These are phyloP conservation scores for Orchestes rusci DNA, from an alignment of 2,888 invertebrate species.

Conservation along the genomic window DNA sequence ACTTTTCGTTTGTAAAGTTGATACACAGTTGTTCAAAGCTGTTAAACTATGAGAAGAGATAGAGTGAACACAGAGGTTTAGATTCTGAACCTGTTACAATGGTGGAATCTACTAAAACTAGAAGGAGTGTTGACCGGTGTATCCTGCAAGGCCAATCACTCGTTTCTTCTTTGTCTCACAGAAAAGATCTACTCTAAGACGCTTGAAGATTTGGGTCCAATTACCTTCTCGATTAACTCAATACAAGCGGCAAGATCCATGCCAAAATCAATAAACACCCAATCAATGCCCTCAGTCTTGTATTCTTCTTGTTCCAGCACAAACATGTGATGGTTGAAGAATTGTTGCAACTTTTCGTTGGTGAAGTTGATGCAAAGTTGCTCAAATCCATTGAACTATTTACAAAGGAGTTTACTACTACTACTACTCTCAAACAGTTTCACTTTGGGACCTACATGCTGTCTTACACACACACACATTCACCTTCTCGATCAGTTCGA, in stretches of 20 bases:
- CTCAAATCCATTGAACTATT: slow-evolving; percentile 90
- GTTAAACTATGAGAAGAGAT: slow-evolving; percentile 60
- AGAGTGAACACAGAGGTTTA: slow-evolving; percentile 13
- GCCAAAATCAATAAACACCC: slow-evolving; percentile 96
- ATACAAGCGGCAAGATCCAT: slow-evolving; percentile 95
- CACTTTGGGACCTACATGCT: slow-evolving; percentile 9
- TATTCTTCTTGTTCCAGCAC: slow-evolving; percentile 96
- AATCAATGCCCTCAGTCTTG: slow-evolving; percentile 88
- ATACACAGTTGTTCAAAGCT: slow-evolving; percentile 98
- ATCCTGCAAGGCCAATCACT: slow-evolving; percentile 22
- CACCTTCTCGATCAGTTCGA: slow-evolving; percentile 93
- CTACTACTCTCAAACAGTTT: neutral
- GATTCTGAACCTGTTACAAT: slow-evolving; percentile 17
- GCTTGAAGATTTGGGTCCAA: slow-evolving; percentile 26
- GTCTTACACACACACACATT: slow-evolving; percentile 7
- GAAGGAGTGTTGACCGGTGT: slow-evolving; percentile 13
- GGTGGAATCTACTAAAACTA: slow-evolving; percentile 14
- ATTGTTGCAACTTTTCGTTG: slow-evolving; percentile 95
- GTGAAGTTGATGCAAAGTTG: slow-evolving; percentile 98
- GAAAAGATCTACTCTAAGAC: neutral
- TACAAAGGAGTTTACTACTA: slow-evolving; percentile 11
- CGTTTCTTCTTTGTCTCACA: neutral
- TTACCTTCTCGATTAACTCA: slow-evolving; percentile 91
- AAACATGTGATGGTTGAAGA: slow-evolving; percentile 99
- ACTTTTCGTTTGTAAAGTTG: slow-evolving; percentile 97